These are phyloP conservation scores for Rhodeus uyekii DNA, from an alignment of 2,797 vertebrate genomes.

Conservation along the genomic window DNA sequence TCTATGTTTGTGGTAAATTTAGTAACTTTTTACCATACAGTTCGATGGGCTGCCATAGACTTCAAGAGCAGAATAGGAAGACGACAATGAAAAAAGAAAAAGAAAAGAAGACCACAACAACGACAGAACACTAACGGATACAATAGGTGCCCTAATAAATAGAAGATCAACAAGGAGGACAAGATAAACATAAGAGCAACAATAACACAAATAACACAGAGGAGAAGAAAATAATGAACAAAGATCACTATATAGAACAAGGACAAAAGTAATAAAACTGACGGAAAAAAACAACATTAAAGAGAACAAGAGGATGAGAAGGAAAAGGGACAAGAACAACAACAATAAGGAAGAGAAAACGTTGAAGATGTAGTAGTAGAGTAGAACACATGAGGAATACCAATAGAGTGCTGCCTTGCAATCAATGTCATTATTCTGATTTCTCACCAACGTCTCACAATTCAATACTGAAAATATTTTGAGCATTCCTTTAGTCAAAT, in stretches of 20 bases:
- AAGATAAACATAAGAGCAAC: neutral
- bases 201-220: neutral
- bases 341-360: neutral
- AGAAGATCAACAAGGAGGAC: neutral
- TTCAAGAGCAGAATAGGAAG: neutral
- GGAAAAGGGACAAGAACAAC: neutral
- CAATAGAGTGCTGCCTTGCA: neutral
- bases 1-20: neutral
- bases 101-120: too few relatives aligned
- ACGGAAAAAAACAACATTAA: neutral
- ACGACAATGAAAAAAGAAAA: neutral
- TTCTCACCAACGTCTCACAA: neutral
- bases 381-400: neutral
- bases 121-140: too few relatives aligned
- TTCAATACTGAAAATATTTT: constrained; percentile 4
- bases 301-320: neutral
- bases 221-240: neutral
- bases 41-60: neutral
- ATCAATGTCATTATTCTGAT: neutral
- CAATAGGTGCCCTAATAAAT: too few relatives aligned
- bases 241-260: too few relatives aligned
- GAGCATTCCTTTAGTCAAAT: neutral
- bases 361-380: neutral
- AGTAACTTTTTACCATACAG: neutral
- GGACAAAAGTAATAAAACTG: neutral